Evolutionary conservation across 92 coral and sea anemone genomes (phyloP).

Genomic region (Isaurus tuberculatus): DNA sequence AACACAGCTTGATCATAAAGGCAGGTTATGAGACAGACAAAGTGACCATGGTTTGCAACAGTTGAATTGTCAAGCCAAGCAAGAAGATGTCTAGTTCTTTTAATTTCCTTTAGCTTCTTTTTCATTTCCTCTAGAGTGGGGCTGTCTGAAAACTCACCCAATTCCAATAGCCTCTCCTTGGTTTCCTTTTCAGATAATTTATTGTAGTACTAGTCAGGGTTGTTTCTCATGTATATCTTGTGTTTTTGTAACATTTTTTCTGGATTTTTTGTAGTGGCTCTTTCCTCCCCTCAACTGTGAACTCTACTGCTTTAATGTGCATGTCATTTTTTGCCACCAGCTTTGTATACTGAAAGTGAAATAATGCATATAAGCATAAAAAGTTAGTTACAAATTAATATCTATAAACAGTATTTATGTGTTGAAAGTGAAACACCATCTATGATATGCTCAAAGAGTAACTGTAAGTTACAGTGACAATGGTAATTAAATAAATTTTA

Average conservation of each 20-base stretch:
- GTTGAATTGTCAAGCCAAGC: neutral
- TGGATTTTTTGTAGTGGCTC: constrained; percentile 36
- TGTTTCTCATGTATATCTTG: constrained; percentile 29
- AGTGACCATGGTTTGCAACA: too few relatives aligned
- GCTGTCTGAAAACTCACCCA: constrained; percentile 21
- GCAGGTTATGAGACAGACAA: too few relatives aligned
- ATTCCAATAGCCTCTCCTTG: constrained; percentile 2
- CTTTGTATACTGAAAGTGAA: neutral
- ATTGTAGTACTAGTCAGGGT: constrained; percentile 20
- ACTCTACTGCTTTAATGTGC: constrained; percentile 3
- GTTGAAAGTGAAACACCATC: too few relatives aligned
- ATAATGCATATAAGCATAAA: too few relatives aligned
- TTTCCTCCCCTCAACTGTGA: constrained; percentile 38
- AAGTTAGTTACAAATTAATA: too few relatives aligned
- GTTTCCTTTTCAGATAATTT: neutral
- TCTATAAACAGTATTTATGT: too few relatives aligned
- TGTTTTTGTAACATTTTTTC: constrained; percentile 41
- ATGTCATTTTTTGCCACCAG: neutral
- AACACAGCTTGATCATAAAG: too few relatives aligned
- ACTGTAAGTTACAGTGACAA: too few relatives aligned
- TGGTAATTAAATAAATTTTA: too few relatives aligned
- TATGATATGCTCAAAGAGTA: too few relatives aligned
- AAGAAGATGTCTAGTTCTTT: constrained; percentile 37
- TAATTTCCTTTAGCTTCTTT: constrained; percentile 26
- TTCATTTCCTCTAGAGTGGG: constrained; percentile 11